phyloP scores from a whole-genome alignment of 2,888 invertebrate species.

The Melipona beecheii region DNA sequence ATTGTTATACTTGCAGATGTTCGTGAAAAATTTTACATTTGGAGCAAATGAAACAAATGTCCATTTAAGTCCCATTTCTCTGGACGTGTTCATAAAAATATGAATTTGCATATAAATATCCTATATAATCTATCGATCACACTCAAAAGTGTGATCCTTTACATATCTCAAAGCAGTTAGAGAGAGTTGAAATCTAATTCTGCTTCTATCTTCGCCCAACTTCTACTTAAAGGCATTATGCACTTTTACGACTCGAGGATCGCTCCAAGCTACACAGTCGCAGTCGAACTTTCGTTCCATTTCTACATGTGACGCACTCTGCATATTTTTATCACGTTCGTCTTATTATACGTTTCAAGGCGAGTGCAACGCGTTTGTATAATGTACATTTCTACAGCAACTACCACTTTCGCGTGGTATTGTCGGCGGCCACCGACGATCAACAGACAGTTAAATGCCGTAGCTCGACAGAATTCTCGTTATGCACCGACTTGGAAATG shows the following conservation, averaged over 20 bases:
- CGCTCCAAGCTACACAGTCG: neutral
- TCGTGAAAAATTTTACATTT: no score
- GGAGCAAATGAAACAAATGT: no score
- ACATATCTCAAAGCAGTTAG: neutral
- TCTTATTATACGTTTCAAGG: neutral
- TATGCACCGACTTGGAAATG: neutral
- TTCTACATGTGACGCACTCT: slow-evolving; percentile 1
- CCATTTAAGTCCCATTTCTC: no score
- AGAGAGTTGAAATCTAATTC: neutral
- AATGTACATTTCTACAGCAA: neutral
- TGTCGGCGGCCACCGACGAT: neutral
- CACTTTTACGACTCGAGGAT: neutral
- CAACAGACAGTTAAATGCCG: neutral
- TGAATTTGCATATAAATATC: no score
- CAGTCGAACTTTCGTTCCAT: neutral
- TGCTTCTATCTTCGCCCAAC: neutral
- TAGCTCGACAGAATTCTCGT: neutral
- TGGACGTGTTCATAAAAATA: no score
- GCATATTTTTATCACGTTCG: slow-evolving; percentile 18
- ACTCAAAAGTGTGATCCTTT: neutral
- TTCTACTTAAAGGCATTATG: neutral
- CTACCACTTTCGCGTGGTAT: neutral
- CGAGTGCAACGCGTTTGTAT: neutral
- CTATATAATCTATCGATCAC: no score
- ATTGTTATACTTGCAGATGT: no score